These are phyloP conservation scores for Calonectris borealis DNA, from an alignment of 2,113 vertebrate genomes.

Conservation along the genomic window DNA sequence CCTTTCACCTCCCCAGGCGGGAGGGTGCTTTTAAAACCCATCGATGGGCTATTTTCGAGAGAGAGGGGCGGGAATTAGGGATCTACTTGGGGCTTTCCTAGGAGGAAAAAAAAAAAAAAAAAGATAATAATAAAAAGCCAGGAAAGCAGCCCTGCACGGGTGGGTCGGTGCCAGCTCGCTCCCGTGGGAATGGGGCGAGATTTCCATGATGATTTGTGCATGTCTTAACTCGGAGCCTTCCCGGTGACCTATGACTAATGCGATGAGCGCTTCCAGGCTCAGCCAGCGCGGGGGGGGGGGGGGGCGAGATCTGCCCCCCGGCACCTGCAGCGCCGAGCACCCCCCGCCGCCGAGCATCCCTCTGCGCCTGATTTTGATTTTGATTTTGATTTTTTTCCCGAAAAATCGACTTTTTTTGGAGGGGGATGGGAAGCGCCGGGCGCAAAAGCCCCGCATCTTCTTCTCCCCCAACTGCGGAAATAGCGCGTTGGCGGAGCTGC, in stretches of 20 bases:
- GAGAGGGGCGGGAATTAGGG: neutral
- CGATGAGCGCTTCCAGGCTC: neutral
- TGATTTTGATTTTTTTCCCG: neutral
- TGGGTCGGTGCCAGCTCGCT: neutral
- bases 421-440: accelerated
- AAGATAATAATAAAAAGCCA: neutral
- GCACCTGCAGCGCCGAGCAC: neutral
- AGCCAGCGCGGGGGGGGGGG: neutral
- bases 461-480: neutral
- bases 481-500: neutral
- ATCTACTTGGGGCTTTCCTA: neutral
- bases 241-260: neutral
- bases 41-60: accelerated
- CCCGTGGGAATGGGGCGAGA: slow-evolving; percentile 12
- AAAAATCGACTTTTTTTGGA: neutral
- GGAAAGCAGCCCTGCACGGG: neutral
- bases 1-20: neutral
- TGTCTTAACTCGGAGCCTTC: neutral
- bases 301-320: neutral
- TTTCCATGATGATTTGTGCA: neutral
- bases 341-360: neutral
- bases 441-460: neutral
- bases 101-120: no score
- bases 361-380: no score
- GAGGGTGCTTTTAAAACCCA: neutral